A percentile compares a stretch with the other conserved stretches of the same genome.
Conservation (phyloP, 2,113 vertebrate species). For the Phoxinus phoxinus region DNA sequence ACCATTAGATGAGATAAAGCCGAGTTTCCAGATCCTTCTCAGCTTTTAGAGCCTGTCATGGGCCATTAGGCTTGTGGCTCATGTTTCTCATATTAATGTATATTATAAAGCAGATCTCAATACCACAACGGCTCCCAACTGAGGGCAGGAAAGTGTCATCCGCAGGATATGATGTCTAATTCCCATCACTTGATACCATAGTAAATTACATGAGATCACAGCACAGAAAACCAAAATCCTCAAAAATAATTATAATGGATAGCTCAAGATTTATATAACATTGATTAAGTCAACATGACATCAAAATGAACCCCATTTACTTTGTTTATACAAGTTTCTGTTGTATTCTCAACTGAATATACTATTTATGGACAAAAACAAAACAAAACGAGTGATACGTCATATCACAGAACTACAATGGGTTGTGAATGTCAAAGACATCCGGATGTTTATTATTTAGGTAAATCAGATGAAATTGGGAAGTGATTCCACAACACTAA, state of each 20-base stretch:
- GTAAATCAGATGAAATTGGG: background rate
- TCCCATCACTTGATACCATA: background rate
- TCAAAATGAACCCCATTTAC: background rate
- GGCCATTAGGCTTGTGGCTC: conserved; percentile 29
- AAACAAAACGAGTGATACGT: background rate
- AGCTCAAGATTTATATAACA: background rate
- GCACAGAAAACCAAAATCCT: background rate
- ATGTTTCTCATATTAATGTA: background rate
- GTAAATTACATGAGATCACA: background rate
- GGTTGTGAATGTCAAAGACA: background rate
- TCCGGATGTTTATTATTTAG: background rate
- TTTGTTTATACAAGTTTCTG: background rate
- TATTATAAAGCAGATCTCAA: background rate
- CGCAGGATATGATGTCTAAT: background rate
- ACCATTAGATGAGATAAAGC: conserved; percentile 11
- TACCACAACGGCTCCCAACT: background rate
- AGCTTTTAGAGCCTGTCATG: conserved; percentile 30
- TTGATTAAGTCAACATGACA: background rate
- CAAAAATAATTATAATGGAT: background rate
- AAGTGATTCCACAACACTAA: background rate
- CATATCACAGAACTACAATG: background rate
- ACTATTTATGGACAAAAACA: background rate
- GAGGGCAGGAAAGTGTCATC: background rate
- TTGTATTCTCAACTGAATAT: background rate
- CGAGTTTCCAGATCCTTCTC: background rate